Conservation (phyloP, 2,113 vertebrate species). For the Blennius ocellaris region DNA sequence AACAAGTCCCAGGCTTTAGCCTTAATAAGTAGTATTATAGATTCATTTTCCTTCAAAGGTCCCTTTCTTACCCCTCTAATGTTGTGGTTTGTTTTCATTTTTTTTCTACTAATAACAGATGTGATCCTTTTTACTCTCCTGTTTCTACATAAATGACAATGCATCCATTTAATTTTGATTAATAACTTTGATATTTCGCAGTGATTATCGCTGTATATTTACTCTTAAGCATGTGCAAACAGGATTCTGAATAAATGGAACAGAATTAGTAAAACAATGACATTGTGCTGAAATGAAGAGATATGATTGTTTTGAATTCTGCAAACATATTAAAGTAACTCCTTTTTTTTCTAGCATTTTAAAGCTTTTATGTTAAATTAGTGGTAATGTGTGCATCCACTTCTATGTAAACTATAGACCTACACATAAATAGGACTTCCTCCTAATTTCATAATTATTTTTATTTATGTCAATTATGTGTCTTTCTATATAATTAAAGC, state of each 20-base stretch:
- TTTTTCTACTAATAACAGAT: constrained; percentile 32
- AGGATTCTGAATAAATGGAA: neutral
- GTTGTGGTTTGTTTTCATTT: neutral
- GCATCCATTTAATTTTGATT: neutral
- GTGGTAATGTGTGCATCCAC: too few species aligned
- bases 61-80: constrained; percentile 19
- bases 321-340: too few species aligned
- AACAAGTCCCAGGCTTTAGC: constrained; percentile 71
- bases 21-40: constrained; percentile 64
- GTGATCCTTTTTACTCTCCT: constrained; percentile 9
- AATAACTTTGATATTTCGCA: neutral
- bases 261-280: too few species aligned
- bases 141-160: neutral
- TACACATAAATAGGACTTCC: too few species aligned
- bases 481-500: neutral
- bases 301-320: too few species aligned
- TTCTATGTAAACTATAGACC: too few species aligned
- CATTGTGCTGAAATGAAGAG: too few species aligned
- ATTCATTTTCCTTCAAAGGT: constrained; percentile 36
- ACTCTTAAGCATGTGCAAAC: neutral
- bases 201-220: neutral
- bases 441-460: too few species aligned
- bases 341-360: too few species aligned
- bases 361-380: too few species aligned
- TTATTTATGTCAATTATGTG: neutral